Evolutionary conservation across 2,888 invertebrate species (phyloP).

Genomic region (Hypomecis punctinalis): DNA sequence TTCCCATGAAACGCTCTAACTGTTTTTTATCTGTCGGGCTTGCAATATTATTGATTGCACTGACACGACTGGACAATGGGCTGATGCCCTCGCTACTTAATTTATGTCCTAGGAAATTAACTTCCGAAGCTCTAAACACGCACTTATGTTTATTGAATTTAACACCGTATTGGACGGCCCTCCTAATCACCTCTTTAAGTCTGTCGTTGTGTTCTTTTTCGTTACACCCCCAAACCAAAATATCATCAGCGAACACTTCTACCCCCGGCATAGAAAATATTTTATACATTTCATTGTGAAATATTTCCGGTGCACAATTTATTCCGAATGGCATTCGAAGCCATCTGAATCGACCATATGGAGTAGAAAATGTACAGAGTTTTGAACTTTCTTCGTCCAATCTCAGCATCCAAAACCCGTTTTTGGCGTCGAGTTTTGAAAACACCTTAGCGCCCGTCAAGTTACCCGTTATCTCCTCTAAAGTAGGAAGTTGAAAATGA

Average conservation of each 20-base stretch:
- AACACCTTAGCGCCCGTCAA: neutral
- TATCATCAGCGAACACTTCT: neutral
- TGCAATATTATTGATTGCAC: constrained; percentile 6
- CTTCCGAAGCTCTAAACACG: neutral
- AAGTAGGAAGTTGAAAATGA: neutral
- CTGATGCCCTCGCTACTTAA: neutral
- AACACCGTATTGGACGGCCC: neutral
- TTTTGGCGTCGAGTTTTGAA: neutral
- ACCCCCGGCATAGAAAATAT: constrained; percentile 17
- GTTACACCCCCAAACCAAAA: neutral
- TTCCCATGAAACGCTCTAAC: constrained; percentile 1
- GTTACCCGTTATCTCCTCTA: neutral
- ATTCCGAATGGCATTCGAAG: constrained; percentile 15
- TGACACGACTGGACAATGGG: neutral
- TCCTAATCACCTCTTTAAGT: neutral
- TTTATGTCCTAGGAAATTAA: neutral
- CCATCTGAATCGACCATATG: constrained; percentile 14
- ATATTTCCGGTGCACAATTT: constrained; percentile 17
- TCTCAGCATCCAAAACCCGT: constrained; percentile 19
- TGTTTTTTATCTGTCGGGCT: neutral
- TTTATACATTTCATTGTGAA: constrained; percentile 21
- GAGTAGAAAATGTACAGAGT: constrained; percentile 17
- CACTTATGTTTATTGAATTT: neutral
- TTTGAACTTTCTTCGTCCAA: constrained; percentile 15
- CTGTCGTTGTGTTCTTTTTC: neutral